A percentile compares a stretch with the other conserved stretches of the same genome.
Conservation (phyloP, 2,113 vertebrate species). For the Coregonus clupeaformis region DNA sequence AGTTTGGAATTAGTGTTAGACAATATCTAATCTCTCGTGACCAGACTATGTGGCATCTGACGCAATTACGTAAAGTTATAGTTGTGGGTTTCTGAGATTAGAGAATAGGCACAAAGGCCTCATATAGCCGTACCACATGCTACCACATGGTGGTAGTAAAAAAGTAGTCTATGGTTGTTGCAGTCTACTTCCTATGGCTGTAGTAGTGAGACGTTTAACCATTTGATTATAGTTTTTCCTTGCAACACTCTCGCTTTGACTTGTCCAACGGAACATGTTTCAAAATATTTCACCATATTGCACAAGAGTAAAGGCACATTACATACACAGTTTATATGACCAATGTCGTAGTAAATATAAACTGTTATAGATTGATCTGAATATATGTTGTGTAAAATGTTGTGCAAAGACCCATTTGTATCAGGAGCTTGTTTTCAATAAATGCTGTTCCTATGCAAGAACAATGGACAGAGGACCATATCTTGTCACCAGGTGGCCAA, state of each 20-base stretch:
- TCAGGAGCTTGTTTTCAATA: too few relatives aligned
- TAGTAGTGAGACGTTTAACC: neutral
- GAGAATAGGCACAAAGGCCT: neutral
- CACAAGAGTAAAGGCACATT: neutral
- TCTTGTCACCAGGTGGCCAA: too few relatives aligned
- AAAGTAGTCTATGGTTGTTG: neutral
- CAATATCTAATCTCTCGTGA: too few relatives aligned
- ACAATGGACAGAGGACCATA: too few relatives aligned
- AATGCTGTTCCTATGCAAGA: too few relatives aligned
- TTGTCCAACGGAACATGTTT: neutral
- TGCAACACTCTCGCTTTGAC: neutral
- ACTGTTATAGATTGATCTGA: too few relatives aligned
- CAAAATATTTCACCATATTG: neutral
- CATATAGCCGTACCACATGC: neutral
- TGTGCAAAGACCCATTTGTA: too few relatives aligned
- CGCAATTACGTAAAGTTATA: too few relatives aligned
- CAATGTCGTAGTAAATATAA: too few relatives aligned
- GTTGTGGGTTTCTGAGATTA: neutral
- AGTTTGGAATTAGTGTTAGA: too few relatives aligned
- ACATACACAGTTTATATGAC: neutral
- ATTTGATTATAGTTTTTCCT: neutral
- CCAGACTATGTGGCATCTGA: too few relatives aligned
- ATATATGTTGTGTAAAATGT: too few relatives aligned
- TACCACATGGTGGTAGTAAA: conserved; percentile 7
- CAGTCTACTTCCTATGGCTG: neutral